These are phyloP conservation scores for Ophioninae sp. DNA, from an alignment of 2,888 invertebrate species.

Conservation along the genomic window DNA sequence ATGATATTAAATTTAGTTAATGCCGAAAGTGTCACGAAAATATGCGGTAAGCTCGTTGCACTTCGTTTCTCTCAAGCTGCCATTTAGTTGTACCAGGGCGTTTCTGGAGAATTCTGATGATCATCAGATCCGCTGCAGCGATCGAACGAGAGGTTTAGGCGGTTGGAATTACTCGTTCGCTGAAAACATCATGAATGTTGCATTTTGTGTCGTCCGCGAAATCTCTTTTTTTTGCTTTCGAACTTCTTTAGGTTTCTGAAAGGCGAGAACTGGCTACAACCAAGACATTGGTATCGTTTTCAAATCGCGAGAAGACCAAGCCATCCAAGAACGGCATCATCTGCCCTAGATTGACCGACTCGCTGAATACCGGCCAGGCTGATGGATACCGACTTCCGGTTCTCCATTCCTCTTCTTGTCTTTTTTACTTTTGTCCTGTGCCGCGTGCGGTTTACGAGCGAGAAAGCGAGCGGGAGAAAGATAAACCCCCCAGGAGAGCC, in stretches of 20 bases:
- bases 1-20: slow-evolving; percentile 74
- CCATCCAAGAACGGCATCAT: slow-evolving; percentile 35
- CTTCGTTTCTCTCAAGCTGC: neutral
- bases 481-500: slow-evolving; percentile 53
- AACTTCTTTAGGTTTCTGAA: neutral
- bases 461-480: slow-evolving; percentile 55
- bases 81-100: neutral
- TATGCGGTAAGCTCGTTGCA: neutral
- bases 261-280: slow-evolving; percentile 11
- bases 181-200: too few relatives aligned
- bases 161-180: neutral
- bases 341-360: slow-evolving; percentile 56
- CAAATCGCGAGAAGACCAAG: slow-evolving; percentile 21
- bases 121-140: neutral
- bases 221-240: slow-evolving; percentile 6
- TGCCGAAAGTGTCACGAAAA: slow-evolving; percentile 65
- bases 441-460: slow-evolving; percentile 61
- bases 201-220: too few relatives aligned
- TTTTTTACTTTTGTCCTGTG: slow-evolving; percentile 32
- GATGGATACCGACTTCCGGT: slow-evolving; percentile 57
- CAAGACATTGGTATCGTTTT: slow-evolving; percentile 49
- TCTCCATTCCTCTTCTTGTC: slow-evolving; percentile 27
- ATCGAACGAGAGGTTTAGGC: neutral
- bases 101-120: neutral
- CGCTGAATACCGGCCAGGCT: slow-evolving; percentile 35